These are phyloP conservation scores for Acrocephalus scirpaceus DNA, from an alignment of 2,797 vertebrate species.

Conservation along the genomic window DNA sequence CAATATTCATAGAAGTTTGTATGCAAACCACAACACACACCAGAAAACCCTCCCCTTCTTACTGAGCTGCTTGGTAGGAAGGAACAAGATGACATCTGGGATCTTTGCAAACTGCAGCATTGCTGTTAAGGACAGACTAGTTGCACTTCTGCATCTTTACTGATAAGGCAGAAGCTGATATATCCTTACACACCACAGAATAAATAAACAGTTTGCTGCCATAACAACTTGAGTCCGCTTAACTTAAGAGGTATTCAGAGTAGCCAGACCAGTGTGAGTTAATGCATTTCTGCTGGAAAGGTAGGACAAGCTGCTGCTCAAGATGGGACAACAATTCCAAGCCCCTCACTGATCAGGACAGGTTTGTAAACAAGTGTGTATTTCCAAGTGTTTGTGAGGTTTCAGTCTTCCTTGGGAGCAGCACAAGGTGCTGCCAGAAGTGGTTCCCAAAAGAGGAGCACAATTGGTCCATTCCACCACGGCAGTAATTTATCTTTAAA, in stretches of 20 bases:
- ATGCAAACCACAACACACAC: not conserved
- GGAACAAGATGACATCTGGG: not conserved
- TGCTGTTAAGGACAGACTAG: not conserved
- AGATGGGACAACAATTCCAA: not conserved
- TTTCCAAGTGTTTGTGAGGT: not conserved
- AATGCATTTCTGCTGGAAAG: not conserved
- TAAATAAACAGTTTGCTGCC: not conserved
- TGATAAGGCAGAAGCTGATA: not conserved
- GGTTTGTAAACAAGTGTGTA: not conserved
- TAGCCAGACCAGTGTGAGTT: not conserved
- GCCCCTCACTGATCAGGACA: not conserved
- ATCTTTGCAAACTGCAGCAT: not conserved
- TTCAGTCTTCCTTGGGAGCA: not conserved
- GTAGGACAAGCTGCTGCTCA: not conserved
- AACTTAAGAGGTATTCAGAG: not conserved
- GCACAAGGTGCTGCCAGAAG: not conserved
- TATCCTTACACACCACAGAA: not conserved
- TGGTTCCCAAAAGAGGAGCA: not conserved
- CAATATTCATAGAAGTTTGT: not conserved
- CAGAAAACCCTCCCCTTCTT: not conserved
- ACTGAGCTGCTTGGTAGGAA: not conserved
- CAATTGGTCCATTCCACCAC: rapidly evolving
- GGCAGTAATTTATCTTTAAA: not conserved
- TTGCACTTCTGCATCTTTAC: not conserved
- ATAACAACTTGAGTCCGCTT: not conserved